A percentile compares a stretch with the other conserved stretches of the same genome.
phyloP scores from a whole-genome alignment of 92 coral and sea anemone genomes.

The Phenganax marumi region DNA sequence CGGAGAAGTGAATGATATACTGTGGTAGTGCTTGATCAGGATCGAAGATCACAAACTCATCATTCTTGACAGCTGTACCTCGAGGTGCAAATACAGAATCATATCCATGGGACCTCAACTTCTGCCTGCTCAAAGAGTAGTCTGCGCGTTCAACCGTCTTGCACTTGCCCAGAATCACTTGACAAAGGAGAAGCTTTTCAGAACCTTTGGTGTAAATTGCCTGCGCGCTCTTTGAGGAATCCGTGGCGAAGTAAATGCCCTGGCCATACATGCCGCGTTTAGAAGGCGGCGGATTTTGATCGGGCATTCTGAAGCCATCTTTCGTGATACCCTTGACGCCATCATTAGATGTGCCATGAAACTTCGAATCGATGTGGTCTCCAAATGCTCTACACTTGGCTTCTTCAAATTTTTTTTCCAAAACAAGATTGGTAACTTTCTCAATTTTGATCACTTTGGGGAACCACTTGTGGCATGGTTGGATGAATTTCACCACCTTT shows the following conservation, averaged over 20 bases:
- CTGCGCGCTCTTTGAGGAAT: constrained; percentile 49
- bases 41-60: constrained; percentile 54
- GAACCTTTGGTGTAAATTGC: constrained; percentile 47
- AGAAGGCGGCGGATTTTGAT: constrained; percentile 29
- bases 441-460: constrained; percentile 40
- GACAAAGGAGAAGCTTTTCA: constrained; percentile 39
- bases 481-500: constrained; percentile 19
- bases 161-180: constrained; percentile 36
- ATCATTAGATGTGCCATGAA: constrained; percentile 41
- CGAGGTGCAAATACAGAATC: constrained; percentile 26
- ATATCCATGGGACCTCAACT: constrained; percentile 22
- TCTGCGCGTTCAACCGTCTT: constrained; percentile 22
- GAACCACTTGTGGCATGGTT: constrained; percentile 44
- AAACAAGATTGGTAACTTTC: constrained; percentile 36
- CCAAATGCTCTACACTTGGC: constrained; percentile 46
- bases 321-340: constrained; percentile 36
- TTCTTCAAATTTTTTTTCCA: constrained; percentile 47
- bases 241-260: constrained; percentile 47
- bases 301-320: constrained; percentile 45
- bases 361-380: constrained; percentile 33
- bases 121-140: constrained; percentile 22
- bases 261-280: constrained; percentile 50
- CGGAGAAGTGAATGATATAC: constrained; percentile 43
- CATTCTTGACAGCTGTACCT: constrained; percentile 44
- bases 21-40: constrained; percentile 53